Conservation (phyloP, 2,888 invertebrate genomes). For the Drosophila villosipedis region DNA sequence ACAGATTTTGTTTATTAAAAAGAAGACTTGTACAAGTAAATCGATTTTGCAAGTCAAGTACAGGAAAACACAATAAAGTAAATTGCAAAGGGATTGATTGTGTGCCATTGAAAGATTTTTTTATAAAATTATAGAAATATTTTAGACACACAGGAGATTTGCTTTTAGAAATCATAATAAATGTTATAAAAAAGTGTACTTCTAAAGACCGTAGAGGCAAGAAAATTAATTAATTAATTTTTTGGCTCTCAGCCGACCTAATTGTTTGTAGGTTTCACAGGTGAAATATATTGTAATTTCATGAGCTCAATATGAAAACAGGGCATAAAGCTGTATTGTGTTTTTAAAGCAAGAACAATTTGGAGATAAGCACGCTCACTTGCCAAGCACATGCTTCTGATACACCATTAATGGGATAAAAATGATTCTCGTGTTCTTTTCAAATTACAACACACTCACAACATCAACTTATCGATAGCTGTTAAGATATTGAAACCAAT, state of each 20-base stretch:
- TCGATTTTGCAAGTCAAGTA: neutral
- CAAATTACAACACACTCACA: neutral
- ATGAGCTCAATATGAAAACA: neutral
- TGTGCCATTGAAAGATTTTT: neutral
- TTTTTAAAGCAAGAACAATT: neutral
- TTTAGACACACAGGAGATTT: too few relatives aligned
- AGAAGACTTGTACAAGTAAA: neutral
- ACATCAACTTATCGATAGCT: slow-evolving; percentile 2
- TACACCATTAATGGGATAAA: neutral
- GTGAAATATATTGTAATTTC: neutral
- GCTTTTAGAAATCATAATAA: too few relatives aligned
- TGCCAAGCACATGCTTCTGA: neutral
- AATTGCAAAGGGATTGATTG: neutral
- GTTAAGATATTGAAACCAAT: neutral
- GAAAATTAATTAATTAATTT: neutral
- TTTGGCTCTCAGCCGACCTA: neutral
- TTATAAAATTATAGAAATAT: neutral
- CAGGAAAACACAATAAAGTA: neutral
- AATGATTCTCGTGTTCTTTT: neutral
- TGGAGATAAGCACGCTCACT: neutral
- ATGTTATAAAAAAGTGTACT: neutral
- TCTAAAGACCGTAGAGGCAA: too few relatives aligned
- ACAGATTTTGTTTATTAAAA: neutral
- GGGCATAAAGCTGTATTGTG: neutral
- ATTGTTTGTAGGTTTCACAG: neutral